phyloP scores from a whole-genome alignment of 2,113 vertebrate species.

The Pelobates fuscus region DNA sequence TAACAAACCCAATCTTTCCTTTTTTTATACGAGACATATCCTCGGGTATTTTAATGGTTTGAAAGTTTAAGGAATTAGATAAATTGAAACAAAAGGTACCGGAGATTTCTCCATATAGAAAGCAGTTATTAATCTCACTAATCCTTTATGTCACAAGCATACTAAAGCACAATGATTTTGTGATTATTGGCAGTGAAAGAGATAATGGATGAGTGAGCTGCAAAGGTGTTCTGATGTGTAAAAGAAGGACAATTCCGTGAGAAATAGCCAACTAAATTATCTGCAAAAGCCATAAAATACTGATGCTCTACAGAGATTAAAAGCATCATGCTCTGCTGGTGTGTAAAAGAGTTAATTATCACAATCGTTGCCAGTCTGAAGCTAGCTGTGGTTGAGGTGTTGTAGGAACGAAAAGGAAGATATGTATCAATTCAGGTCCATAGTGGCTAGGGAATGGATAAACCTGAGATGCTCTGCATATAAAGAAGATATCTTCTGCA shows the following conservation, averaged over 20 bases:
- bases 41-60: too few species aligned
- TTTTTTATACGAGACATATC: too few species aligned
- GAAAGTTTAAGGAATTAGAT: too few species aligned
- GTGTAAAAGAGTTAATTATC: neutral
- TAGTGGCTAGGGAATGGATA: neutral
- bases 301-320: constrained; percentile 3
- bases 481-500: neutral
- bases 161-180: neutral
- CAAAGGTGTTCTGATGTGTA: constrained; percentile 11
- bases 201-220: constrained; percentile 4
- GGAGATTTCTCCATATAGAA: too few species aligned
- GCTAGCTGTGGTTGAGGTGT: neutral
- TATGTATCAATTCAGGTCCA: neutral
- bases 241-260: neutral
- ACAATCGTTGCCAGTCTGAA: constrained; percentile 7
- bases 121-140: too few species aligned
- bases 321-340: neutral
- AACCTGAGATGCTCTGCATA: neutral
- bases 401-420: neutral
- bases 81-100: too few species aligned
- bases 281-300: neutral
- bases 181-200: neutral
- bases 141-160: neutral
- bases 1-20: too few species aligned
- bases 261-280: neutral